Evolutionary conservation across 2,797 vertebrate species (phyloP).

Genomic region (Peromyscus attwateri): DNA sequence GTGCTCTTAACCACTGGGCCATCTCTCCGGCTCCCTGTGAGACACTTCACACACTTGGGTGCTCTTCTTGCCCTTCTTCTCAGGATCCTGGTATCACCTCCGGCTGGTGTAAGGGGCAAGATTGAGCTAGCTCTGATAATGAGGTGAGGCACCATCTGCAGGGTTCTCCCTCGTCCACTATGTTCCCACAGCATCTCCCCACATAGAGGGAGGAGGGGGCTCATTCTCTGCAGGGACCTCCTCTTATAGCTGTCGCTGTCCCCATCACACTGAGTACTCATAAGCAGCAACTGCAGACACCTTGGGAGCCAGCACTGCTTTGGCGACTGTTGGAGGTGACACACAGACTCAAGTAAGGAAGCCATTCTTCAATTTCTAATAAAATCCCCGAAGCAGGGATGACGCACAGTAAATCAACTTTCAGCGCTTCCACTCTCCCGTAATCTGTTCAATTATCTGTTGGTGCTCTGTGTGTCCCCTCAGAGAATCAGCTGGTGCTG

Average conservation of each 20-base stretch:
- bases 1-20: background rate
- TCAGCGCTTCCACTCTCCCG: background rate
- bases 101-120: background rate
- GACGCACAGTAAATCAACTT: slow-evolving; percentile 67
- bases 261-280: background rate
- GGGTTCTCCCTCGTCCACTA: no score
- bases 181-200: background rate
- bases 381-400: slow-evolving; percentile 64
- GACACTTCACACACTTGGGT: background rate
- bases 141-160: background rate
- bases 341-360: background rate
- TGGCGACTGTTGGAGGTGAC: slow-evolving; percentile 40
- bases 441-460: slow-evolving; percentile 84
- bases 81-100: background rate
- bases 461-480: background rate
- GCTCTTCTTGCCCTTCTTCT: background rate
- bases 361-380: slow-evolving; percentile 83
- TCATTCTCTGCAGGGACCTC: background rate
- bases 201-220: no score
- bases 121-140: background rate
- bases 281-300: background rate
- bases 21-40: background rate
- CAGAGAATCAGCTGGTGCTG: background rate
- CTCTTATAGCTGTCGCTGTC: background rate
- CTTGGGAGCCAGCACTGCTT: background rate